Evolutionary conservation across 1,140 invertebrate species (phyloP).

Genomic region (Papilio xuthus): DNA sequence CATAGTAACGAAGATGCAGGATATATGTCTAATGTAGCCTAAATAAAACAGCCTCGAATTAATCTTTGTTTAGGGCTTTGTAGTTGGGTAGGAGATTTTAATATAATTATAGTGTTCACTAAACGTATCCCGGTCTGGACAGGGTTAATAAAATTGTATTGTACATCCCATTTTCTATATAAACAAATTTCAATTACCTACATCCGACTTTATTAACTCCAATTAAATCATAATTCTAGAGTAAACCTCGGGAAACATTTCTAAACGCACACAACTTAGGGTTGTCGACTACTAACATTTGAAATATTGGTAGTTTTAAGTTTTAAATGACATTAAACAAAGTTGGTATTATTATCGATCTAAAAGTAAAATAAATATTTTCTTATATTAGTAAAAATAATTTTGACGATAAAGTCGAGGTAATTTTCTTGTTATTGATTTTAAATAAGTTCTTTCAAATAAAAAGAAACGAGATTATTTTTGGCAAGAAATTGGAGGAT

Average conservation of each 20-base stretch:
- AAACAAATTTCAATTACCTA: constrained; percentile 74
- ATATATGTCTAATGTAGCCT: not conserved
- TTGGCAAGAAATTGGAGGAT: not conserved
- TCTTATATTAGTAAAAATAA: not conserved
- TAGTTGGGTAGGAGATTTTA: constrained; percentile 8
- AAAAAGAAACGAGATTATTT: not conserved
- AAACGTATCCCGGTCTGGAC: constrained; percentile 43
- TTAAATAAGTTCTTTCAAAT: not conserved
- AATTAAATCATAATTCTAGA: constrained; percentile 73
- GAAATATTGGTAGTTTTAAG: not conserved
- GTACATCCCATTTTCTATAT: constrained; percentile 55
- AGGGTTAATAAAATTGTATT: constrained; percentile 65
- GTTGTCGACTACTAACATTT: constrained; percentile 6
- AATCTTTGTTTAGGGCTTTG: not conserved
- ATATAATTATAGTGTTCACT: constrained; percentile 16
- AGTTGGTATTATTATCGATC: not conserved
- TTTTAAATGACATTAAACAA: not conserved
- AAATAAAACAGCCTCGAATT: not conserved
- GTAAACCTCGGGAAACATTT: constrained; percentile 56
- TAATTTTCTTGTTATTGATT: not conserved
- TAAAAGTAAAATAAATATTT: not conserved
- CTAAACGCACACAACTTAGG: constrained; percentile 40
- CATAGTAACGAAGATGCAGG: too few species aligned
- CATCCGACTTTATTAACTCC: constrained; percentile 65
- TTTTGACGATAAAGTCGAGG: not conserved